Evolutionary conservation across 2,797 vertebrate genomes (phyloP), one percentile per base, ranked within the genome.

Genomic region (Poliocrania exsul): DNA sequence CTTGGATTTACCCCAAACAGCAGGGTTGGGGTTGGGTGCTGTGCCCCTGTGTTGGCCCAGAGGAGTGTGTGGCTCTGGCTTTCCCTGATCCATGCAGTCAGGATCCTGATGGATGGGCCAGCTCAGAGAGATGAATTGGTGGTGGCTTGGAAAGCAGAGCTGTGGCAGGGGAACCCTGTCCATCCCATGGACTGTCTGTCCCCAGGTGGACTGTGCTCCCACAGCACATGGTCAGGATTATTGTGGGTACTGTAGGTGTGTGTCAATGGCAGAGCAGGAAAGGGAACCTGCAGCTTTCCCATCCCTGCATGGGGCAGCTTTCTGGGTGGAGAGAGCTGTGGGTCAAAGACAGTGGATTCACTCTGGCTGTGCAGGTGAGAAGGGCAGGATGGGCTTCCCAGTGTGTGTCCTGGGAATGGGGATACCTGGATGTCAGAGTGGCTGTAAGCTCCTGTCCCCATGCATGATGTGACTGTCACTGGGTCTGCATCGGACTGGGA

Each of bases 221-320:
- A 13, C 2, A 5, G 33, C 61, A 42, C 26, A 0, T 2, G 1
- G 0, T 14, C 1, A 0, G 62, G 31, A 69, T 49, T 0, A 0
- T 10, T 70, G 69, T 3, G 3, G 21, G 33, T 49, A 6, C 67
- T 4, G 6, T 1, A 2, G 14, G 19, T 26, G 19, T 26, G 33
- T 71, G 33, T 8, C 4, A 74, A 18, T 0, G 29, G 31, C 1
- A 1, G 31, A 65, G 62, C 0, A 0, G 56, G 20, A 61, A 77
- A 21, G 18, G 58, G 35, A 4, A 8, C 5, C n/a, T 0, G 0
- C 49, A 54, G 37, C 66, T 79, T 49, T 56, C 40, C 13, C 7
- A 1, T 46, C 23, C 54, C 33, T 29, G 5, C 4, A 0, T 19
- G 54, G 29, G 50, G 11, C 74, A 71, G 5, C 62, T 60, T 82